Conservation (phyloP, 2,888 invertebrate genomes). For the Eupithecia exiguata region DNA sequence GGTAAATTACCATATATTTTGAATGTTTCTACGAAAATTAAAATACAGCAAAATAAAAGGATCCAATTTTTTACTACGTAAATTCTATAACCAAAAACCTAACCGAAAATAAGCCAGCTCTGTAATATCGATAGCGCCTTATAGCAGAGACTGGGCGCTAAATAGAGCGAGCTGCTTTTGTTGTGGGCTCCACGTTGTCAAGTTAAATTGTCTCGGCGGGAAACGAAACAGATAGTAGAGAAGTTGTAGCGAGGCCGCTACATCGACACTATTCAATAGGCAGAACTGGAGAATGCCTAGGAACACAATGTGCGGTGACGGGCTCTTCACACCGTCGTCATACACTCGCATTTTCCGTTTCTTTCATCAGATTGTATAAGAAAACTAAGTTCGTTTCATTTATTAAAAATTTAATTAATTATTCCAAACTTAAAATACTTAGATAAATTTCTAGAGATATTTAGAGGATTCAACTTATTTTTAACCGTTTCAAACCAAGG, state of each 20-base stretch:
- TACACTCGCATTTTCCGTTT: slow-evolving; percentile 1
- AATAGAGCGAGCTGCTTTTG: slow-evolving; percentile 77
- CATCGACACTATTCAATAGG: slow-evolving; percentile 77
- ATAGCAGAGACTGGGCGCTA: slow-evolving; percentile 65
- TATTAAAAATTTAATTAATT: neutral
- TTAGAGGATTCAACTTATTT: neutral
- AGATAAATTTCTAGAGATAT: too few species aligned
- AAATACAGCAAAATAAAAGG: neutral
- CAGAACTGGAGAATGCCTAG: slow-evolving; percentile 40
- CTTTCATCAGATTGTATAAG: slow-evolving; percentile 2
- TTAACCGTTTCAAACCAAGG: neutral
- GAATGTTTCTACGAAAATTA: neutral
- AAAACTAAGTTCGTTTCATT: neutral
- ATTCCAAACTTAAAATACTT: neutral
- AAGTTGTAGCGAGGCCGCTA: slow-evolving; percentile 73
- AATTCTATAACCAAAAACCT: neutral
- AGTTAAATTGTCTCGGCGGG: slow-evolving; percentile 83
- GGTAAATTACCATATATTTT: neutral
- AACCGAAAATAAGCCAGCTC: slow-evolving; percentile 29
- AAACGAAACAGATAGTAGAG: slow-evolving; percentile 80
- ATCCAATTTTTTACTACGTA: neutral
- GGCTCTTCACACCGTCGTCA: slow-evolving; percentile 20
- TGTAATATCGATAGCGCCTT: slow-evolving; percentile 58
- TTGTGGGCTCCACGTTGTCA: slow-evolving; percentile 75
- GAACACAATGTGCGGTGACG: slow-evolving; percentile 13